Base-by-base conservation (phyloP, 2,113 vertebrate species). In the Bos javanicus region DNA sequence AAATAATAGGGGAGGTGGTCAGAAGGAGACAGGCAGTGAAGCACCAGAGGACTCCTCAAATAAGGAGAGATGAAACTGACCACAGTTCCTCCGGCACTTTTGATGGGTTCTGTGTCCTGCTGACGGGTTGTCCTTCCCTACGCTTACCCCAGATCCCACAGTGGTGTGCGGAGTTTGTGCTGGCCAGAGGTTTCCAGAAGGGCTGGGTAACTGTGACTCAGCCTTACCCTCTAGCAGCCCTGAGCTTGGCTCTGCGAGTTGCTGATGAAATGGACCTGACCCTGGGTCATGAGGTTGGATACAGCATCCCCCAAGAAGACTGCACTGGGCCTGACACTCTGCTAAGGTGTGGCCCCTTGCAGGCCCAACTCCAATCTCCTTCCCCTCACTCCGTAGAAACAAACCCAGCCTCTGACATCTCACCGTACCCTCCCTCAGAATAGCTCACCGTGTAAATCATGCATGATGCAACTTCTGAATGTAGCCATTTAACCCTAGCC, bases 231-330 rank as follows among this genome's bases (percentile, higher is more conserved):
- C 99, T 99, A 94, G 99, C 99, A 0, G 99, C 99, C 19, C 98
- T 99, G 93, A 99, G 99, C 98, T 98, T 99, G 96, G 99, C 99
- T 5, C 98, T 99, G 23, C 99, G 99, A 0, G 99, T 99, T 97
- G 99, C 99, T 0, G 99, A 99, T 10, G 99, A 99, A 98, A 99
- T 99, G 99, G 99, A 99, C 98, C 99, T 99, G 67, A 99, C 99
- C 78, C 97, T 99, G 98, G 99, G 99, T 86, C 99, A 99, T 26
- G 99, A 99, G 98, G 99, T 99, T 43, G 99, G 99, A 89, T 99
- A 99, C 98, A 99, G 99, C 43, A 99, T 99, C 81, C 99, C 99
- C 6, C 99, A 99, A 2, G 99, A 99, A 95, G 99, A 99, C 96
- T 99, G 99, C 99, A 99, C 99, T 59, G 99, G 99, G 23, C 96